phyloP scores from a whole-genome alignment of 2,888 invertebrate genomes.

The Rugalucina vietnamica region DNA sequence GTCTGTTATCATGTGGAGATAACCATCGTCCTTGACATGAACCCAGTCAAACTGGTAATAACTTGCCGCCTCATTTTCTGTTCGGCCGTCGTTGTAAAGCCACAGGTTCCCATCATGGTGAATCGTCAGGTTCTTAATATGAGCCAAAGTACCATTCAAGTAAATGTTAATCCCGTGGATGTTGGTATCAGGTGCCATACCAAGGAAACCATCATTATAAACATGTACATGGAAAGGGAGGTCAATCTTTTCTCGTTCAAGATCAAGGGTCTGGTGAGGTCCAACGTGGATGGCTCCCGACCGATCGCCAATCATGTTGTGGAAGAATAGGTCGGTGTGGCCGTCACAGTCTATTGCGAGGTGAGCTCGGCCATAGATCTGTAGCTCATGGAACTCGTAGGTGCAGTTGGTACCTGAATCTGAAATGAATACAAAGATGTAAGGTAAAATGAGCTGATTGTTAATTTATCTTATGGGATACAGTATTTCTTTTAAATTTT shows the following conservation, averaged over 20 bases:
- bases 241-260: conserved; percentile 67
- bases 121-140: conserved; percentile 73
- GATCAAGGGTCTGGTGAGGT: conserved; percentile 70
- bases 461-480: no score
- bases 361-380: conserved; percentile 75
- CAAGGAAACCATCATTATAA: conserved; percentile 71
- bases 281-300: conserved; percentile 75
- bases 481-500: no score
- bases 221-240: conserved; percentile 76
- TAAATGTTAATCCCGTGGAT: conserved; percentile 73
- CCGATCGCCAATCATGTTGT: conserved; percentile 76
- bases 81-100: conserved; percentile 69
- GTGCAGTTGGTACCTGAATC: conserved; percentile 10
- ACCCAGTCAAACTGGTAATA: conserved; percentile 70
- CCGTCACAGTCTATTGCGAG: conserved; percentile 70
- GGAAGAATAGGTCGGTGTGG: conserved; percentile 65
- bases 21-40: conserved; percentile 73
- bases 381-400: conserved; percentile 73
- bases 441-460: no score
- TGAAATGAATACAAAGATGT: no score
- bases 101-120: conserved; percentile 72
- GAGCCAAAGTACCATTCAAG: conserved; percentile 72
- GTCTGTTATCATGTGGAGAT: conserved; percentile 73
- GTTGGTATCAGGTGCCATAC: conserved; percentile 72
- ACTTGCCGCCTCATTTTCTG: conserved; percentile 60